Conservation (phyloP, 2,113 vertebrate species). For the Sterrhoptilus dennistouni region DNA sequence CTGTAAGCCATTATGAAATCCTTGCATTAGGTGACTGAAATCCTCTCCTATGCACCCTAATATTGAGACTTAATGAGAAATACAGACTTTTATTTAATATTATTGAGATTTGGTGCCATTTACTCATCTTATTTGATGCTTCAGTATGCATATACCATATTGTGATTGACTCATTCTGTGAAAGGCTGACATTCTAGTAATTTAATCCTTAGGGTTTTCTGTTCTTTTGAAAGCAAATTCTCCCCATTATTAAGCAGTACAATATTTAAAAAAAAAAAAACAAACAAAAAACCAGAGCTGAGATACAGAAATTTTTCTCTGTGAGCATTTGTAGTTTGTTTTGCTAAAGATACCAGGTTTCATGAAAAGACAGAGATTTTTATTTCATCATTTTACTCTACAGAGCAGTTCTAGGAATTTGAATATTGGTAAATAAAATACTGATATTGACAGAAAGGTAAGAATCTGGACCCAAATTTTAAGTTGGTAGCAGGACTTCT, state of each 20-base stretch:
- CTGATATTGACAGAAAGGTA: not conserved
- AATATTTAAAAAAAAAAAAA: not conserved
- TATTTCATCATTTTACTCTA: not conserved
- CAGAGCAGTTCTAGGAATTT: not conserved
- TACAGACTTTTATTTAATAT: not conserved
- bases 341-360: not conserved
- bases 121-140: slow-evolving; percentile 5
- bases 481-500: not conserved
- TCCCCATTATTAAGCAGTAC: not conserved
- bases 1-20: not conserved
- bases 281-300: not conserved
- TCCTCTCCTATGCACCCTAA: not conserved
- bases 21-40: not conserved
- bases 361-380: not conserved
- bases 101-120: slow-evolving; percentile 8
- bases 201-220: not conserved
- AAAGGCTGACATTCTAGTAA: not conserved
- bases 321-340: not conserved
- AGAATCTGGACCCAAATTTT: not conserved
- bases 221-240: slow-evolving; percentile 1
- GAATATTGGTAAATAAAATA: not conserved
- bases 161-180: not conserved
- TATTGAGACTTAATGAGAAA: slow-evolving; percentile 24
- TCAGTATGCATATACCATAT: not conserved
- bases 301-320: not conserved